Base-by-base conservation (phyloP, 2,888 invertebrate species). In the Acleris sparsana region DNA sequence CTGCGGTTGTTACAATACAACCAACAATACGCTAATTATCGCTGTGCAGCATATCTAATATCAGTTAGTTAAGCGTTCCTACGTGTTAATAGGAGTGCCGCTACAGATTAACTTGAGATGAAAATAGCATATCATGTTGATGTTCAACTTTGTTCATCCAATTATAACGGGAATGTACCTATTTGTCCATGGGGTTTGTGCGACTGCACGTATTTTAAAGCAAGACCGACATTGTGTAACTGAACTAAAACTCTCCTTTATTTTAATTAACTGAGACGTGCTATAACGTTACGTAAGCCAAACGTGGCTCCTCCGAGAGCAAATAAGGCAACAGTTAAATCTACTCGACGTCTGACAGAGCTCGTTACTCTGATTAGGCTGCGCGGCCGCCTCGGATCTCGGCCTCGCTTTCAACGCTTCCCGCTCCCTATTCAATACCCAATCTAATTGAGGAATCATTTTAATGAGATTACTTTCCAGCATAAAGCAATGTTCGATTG, bases 311-410 rank as follows among this genome's bases (percentile, higher is more conserved):
- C 33, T 52, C 43, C 44, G 25, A 46, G 55, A 56, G 43, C 43
- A 63, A 64, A 64, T 64, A 59, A 53, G 48, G 53, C 59, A 64
- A 53, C 59, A 48, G 59, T 59, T 59, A 64, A 64, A 59, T 64
- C 39, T 59, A 22, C 55, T 22, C 59, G 53, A 25, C 59, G 64
- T 64, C 64, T 59, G 64, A 53, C 52, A 20, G 46, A 52, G 64
- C 60, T 64, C 64, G 64, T 60, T 64, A 60, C 60, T 29, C 59
- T 60, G 64, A 64, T 64, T 64, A 60, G 64, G 58, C 57, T 20
- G 46, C 53, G 59, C 59, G 55, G 6, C 58, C 33, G 49, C 49
- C 20, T 60, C 33, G 59, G 55, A 49, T 55, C 64, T 48, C 59
- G 64, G 53, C 60, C 64, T 43, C 59, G 64, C 59, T 39, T 43